phyloP scores from a whole-genome alignment of 2,888 invertebrate genomes.

The Drosophila sordidapex region DNA sequence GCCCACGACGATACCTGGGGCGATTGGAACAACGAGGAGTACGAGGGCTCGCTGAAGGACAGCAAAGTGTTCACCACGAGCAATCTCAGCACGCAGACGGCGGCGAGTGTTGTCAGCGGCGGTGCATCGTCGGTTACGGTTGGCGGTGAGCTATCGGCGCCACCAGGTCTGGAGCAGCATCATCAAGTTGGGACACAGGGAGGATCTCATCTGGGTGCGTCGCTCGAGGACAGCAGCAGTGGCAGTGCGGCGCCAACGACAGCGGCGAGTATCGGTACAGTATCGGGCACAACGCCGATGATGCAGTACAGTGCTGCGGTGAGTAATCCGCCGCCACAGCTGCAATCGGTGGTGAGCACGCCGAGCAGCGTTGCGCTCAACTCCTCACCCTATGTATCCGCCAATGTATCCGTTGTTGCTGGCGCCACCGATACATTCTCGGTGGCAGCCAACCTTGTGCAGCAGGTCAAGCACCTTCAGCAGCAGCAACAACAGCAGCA shows the following conservation, averaged over 20 bases:
- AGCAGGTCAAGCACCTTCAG: slow-evolving; percentile 80
- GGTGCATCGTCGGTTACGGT: slow-evolving; percentile 40
- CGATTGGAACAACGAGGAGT: slow-evolving; percentile 97
- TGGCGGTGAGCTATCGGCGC: slow-evolving; percentile 83
- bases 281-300: slow-evolving; percentile 73
- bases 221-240: slow-evolving; percentile 75
- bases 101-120: slow-evolving; percentile 78
- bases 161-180: slow-evolving; percentile 85
- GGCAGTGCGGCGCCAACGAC: slow-evolving; percentile 47
- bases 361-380: slow-evolving; percentile 43
- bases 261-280: slow-evolving; percentile 46
- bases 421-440: slow-evolving; percentile 75
- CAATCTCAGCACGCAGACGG: slow-evolving; percentile 82
- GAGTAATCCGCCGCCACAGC: slow-evolving; percentile 73
- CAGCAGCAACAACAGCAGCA: slow-evolving; percentile 74
- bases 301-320: slow-evolving; percentile 83
- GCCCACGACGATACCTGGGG: slow-evolving; percentile 86
- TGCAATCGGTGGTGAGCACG: slow-evolving; percentile 62
- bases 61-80: slow-evolving; percentile 96
- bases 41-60: slow-evolving; percentile 96
- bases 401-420: slow-evolving; percentile 35
- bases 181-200: slow-evolving; percentile 80
- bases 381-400: slow-evolving; percentile 55
- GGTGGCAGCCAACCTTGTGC: slow-evolving; percentile 80
- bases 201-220: slow-evolving; percentile 77